Evolutionary conservation across 2,113 vertebrate genomes (phyloP).

Genomic region (Suricata suricatta): DNA sequence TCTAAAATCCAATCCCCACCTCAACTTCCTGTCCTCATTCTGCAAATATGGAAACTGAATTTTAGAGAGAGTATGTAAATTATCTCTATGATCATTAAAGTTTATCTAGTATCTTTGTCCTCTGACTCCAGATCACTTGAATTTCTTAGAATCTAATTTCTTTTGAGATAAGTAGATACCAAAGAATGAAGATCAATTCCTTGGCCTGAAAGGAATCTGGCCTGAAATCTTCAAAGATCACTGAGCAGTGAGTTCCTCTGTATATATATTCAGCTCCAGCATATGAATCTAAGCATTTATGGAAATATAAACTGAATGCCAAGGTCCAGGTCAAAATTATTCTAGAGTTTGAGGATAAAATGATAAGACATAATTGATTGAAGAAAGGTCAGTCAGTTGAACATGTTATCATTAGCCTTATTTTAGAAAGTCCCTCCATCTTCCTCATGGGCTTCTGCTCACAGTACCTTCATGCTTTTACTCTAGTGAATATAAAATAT

Average conservation of each 20-base stretch:
- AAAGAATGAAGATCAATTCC: background rate
- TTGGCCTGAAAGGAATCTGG: background rate
- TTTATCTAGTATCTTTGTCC: background rate
- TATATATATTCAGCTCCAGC: background rate
- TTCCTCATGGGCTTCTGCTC: fast-evolving
- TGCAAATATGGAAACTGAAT: background rate
- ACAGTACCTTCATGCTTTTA: background rate
- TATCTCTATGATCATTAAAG: background rate
- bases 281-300: background rate
- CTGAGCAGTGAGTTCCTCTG: background rate
- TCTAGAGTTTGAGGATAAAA: background rate
- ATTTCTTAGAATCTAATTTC: background rate
- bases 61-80: background rate
- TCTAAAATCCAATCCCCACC: background rate
- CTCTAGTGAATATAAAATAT: background rate
- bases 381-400: background rate
- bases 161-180: background rate
- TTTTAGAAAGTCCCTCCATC: background rate
- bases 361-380: background rate
- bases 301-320: background rate
- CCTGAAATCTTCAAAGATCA: background rate
- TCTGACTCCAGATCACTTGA: background rate
- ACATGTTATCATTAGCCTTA: background rate
- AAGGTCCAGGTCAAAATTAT: background rate
- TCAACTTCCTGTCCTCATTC: background rate